Percentiles rank a stretch among this genome's conserved stretches.
phyloP scores from a whole-genome alignment of 2,888 invertebrate genomes.

The Sepioteuthis lessoniana region DNA sequence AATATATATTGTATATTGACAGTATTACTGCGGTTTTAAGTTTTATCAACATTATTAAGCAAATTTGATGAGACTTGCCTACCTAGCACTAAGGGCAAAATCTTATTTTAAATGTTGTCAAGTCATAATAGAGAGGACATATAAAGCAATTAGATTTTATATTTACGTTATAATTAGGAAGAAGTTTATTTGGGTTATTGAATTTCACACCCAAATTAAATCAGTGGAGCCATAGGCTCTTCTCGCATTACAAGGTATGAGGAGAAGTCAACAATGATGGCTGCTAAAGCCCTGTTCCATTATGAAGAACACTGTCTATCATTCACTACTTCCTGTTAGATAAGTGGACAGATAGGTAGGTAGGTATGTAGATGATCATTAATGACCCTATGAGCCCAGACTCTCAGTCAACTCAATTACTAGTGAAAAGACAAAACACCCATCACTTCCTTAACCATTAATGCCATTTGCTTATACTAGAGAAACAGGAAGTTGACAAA shows the following conservation, averaged over 20 bases:
- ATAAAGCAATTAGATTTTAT: neutral
- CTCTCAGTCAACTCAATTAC: neutral
- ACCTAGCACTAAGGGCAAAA: neutral
- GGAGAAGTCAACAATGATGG: neutral
- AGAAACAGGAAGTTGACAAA: slow-evolving; percentile 23
- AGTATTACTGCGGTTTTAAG: no score
- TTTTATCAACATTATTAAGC: no score
- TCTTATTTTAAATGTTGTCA: neutral
- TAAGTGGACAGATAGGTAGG: neutral
- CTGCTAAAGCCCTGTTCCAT: neutral
- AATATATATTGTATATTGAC: no score
- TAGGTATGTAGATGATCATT: neutral
- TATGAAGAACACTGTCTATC: neutral
- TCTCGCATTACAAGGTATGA: neutral
- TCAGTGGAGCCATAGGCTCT: neutral
- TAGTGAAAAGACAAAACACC: neutral
- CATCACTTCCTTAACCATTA: neutral
- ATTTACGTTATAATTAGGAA: neutral
- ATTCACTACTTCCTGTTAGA: neutral
- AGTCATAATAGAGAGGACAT: neutral
- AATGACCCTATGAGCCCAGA: neutral
- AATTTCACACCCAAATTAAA: neutral
- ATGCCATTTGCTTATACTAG: neutral
- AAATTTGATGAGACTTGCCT: neutral
- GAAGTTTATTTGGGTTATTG: neutral